Evolutionary conservation across 2,888 invertebrate genomes (phyloP), one percentile per base, ranked within the genome.

Genomic region (Idaea straminata): DNA sequence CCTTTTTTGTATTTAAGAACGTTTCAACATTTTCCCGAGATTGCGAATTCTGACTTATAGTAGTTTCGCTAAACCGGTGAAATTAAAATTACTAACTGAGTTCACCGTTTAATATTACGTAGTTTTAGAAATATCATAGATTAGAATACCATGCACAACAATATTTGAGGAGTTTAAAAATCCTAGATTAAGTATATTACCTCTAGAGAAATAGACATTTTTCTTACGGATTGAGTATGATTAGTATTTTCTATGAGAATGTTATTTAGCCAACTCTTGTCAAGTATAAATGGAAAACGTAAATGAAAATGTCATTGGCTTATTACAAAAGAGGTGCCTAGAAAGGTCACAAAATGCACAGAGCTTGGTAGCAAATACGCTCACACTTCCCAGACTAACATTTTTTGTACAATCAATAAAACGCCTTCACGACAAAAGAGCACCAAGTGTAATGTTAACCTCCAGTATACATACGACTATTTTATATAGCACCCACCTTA

Each of bases 301-400:
- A 75, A 77, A 84, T 83, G 82, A 85, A 66, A 78, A 80, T 61
- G 61, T 83, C 86, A 89, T 88, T 82, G 81, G 88, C 89, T 90
- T 90, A 79, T 84, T 85, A 83, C 87, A 85, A 82, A 82, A 82
- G 83, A 85, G 82, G 85, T 86, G 85, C 85, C 72, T 68, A 61
- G 15, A 84, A 86, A 74, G 76, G 77, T 85, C 89, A 89, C 88
- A 75, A 84, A 77, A 82, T 84, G 91, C 92, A 92, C 92, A 86
- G 84, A 87, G 92, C 91, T 91, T 91, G 84, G 87, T 89, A 89
- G 90, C 83, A 82, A 83, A 87, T 90, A 90, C 87, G 91, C 91
- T 90, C 91, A 89, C 92, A 92, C 91, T 91, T 91, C 87, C 92
- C 92, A 91, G 90, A 90, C 86, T 78, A 83, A 82, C 77, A 82